Evolutionary conservation across 2,113 vertebrate genomes (phyloP).

Genomic region (Setophaga coronata): DNA sequence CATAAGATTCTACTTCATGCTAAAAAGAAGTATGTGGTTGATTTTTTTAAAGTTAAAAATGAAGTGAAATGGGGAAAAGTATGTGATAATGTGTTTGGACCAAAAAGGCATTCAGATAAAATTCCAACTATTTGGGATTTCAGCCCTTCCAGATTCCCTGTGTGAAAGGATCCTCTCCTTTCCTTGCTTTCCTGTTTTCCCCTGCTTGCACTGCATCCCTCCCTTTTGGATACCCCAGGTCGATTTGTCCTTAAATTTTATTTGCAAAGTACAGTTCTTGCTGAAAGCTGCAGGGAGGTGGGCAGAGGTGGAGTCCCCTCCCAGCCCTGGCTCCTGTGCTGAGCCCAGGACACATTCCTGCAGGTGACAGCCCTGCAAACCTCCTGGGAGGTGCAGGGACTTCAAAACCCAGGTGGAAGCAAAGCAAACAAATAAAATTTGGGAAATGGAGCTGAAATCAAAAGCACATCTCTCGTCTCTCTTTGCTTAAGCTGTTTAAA

Average conservation of each 20-base stretch:
- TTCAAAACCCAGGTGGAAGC: neutral
- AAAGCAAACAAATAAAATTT: conserved; percentile 48
- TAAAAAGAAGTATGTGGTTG: neutral
- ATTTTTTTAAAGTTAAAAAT: neutral
- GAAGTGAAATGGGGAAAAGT: neutral
- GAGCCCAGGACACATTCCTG: neutral
- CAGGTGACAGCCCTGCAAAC: neutral
- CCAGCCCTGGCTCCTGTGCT: neutral
- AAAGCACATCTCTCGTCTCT: neutral
- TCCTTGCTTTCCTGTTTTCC: neutral
- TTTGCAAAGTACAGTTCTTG: neutral
- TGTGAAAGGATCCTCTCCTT: neutral
- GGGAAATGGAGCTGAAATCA: neutral
- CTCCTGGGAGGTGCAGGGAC: neutral
- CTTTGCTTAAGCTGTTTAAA: neutral
- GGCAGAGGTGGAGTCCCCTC: neutral
- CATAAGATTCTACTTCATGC: neutral
- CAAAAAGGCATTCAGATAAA: neutral
- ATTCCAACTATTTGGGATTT: neutral
- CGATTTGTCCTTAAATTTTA: neutral
- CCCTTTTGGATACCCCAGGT: neutral
- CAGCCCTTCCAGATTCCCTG: neutral
- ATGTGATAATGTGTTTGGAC: neutral
- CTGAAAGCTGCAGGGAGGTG: neutral
- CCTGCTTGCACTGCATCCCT: neutral